Evolutionary conservation across 2,113 vertebrate genomes (phyloP), one percentile per base, ranked within the genome.

Genomic region (Baryphthengus martii): DNA sequence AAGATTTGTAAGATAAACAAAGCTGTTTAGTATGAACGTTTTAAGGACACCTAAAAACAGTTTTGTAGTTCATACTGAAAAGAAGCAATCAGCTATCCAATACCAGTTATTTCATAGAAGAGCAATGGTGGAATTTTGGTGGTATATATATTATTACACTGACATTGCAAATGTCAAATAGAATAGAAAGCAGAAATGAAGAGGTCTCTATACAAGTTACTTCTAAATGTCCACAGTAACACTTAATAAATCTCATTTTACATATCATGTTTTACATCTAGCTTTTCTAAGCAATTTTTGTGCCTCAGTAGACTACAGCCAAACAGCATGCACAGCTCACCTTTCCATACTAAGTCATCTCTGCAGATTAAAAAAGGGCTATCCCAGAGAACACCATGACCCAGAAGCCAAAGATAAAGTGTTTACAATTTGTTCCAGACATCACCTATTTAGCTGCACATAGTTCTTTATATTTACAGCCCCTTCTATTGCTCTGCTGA

Each of bases 341-440:
- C 45, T 70, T 85, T 58, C 56, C 16, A 7, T 66, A 44, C 62
- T 53, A 67, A 90, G 18, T 66, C 37, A 61, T 23, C 53, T 53
- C 62, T 71, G 66, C 50, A 80, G 71, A 80, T 45, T 31, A 68
- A 83, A 49, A 52, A 59, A 45, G 56, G 58, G 47, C 42, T 93
- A 56, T 86, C 56, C 65, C 31, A 67, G 61, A 81, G 86, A 91
- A 71, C 56, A 83, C 7, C 1, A 56, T 70, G 85, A 94, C 80
- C 68, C 65, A 94, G 88, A 94, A 95, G 76, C 59, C 71, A 84
- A 85, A 93, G 78, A 85, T 62, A 40, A 84, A 85, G 18, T 37
- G 47, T 81, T 87, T 72, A 86, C 49, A 78, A 84, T 85, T 78
- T 93, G 68, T 84, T 82, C 77, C 70, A 94, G 84, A 72, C 61